phyloP scores from a whole-genome alignment of 2,797 vertebrate species.

The Chrysocyon brachyurus region DNA sequence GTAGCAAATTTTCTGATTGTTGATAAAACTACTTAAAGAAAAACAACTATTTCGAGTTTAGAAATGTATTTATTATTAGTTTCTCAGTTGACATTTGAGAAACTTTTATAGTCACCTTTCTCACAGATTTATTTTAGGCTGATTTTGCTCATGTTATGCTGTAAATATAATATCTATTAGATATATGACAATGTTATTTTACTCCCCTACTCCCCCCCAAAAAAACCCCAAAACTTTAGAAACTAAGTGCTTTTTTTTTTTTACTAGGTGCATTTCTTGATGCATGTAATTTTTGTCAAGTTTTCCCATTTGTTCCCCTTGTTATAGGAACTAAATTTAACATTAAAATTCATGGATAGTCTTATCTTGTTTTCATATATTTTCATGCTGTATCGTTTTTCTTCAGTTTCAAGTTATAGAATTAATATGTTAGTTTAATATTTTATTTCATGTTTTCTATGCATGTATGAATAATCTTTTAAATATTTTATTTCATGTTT shows the following conservation, averaged over 20 bases:
- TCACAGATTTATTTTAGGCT: not conserved
- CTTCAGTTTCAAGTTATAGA: not conserved
- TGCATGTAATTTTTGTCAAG: not conserved
- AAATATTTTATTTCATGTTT: slow-evolving; percentile 28
- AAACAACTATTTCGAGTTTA: not conserved
- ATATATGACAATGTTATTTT: not conserved
- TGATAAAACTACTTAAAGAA: not conserved
- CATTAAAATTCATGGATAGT: not conserved
- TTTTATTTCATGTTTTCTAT: slow-evolving; percentile 24
- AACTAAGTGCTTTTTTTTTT: not conserved
- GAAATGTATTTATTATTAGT: not conserved
- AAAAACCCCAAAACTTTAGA: not conserved
- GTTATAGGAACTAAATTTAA: not conserved
- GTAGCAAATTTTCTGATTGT: not conserved
- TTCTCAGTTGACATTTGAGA: not conserved
- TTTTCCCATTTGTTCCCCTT: not conserved
- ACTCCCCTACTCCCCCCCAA: rapidly evolving
- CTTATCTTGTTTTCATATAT: not conserved
- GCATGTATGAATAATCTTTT: not conserved
- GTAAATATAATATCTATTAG: not conserved
- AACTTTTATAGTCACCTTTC: not conserved
- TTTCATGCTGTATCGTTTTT: not conserved
- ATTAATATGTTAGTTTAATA: not conserved
- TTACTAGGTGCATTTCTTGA: not conserved
- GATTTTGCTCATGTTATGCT: not conserved